Evolutionary conservation across 2,113 vertebrate species (phyloP), one percentile per base, ranked within the genome.

Genomic region (Diphyllodes magnificus): DNA sequence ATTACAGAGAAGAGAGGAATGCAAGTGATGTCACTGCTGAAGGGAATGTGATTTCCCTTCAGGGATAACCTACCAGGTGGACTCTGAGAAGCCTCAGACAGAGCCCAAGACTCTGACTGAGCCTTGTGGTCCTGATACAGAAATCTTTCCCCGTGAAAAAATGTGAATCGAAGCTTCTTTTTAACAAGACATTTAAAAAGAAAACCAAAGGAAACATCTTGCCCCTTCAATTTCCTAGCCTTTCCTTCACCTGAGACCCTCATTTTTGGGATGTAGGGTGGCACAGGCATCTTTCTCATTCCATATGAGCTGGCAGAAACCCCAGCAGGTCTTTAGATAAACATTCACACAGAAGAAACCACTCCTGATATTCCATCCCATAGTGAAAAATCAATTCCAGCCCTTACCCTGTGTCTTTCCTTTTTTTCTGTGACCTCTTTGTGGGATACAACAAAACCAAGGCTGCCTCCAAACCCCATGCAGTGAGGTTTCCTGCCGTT

Each of bases 211-310:
- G 12, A 50, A 76, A 49, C 35, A 40, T 15, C 22, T 7, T 31
- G 4, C 0, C 6, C 8, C 13, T 83, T 59, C 6, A 21, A 13
- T 16, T 72, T 64, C 39, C 19, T 49, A 80, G 16, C 2, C 1
- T 7, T 61, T 70, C n/a, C 8, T 40, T 16, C 25, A 15, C 20
- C 28, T 30, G 14, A 69, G 6, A 40, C 3, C 8, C 6, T 10
- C 4, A 37, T 45, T 82, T 73, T 75, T 31, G 23, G 13, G 27
- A 22, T 39, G 20, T 10, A 44, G 27, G 6, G 42, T 56, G 33
- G 33, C 44, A 82, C 12, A 50, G 11, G 15, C 21, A n/a, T 54
- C 8, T 50, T 45, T 60, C 35, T 24, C 45, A 7, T 35, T 64
- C 40, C 27, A 3, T 25, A 18, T 21, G 45, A 60, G 5, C 50